phyloP scores from a whole-genome alignment of 2,113 vertebrate genomes.

The Sceloporus tristichus region DNA sequence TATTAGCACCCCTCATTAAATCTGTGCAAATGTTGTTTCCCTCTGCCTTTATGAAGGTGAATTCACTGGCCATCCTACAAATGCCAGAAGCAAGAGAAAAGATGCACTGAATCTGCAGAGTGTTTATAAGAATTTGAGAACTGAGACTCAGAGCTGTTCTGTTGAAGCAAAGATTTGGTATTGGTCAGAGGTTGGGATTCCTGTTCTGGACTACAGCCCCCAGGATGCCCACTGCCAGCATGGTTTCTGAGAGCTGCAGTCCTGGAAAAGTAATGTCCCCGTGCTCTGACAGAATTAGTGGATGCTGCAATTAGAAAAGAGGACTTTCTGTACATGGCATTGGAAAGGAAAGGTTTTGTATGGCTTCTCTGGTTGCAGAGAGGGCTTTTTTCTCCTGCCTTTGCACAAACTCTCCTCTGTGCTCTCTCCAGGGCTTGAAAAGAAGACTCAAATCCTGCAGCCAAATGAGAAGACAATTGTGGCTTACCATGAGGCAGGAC shows the following conservation, averaged over 20 bases:
- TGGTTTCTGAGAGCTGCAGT: no score
- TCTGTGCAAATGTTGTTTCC: no score
- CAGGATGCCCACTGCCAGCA: no score
- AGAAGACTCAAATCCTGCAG: constrained; percentile 78
- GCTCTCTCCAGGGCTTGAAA: constrained; percentile 72
- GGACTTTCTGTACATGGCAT: no score
- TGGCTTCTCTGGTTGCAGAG: no score
- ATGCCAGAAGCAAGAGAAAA: background rate
- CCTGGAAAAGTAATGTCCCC: background rate
- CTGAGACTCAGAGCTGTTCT: background rate
- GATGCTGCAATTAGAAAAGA: background rate
- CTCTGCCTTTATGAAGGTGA: background rate
- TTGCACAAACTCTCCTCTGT: no score
- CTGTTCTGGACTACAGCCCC: no score
- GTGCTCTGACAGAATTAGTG: background rate
- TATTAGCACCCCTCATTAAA: no score
- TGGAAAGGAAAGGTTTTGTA: no score
- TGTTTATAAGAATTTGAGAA: no score
- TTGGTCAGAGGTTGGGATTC: no score
- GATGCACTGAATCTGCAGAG: background rate
- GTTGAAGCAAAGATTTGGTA: background rate
- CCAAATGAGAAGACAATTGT: constrained; percentile 71
- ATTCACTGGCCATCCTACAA: background rate
- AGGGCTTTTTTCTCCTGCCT: no score
- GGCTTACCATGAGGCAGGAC: constrained; percentile 77